A percentile compares a stretch with the other conserved stretches of the same genome.
Conservation (phyloP, 1,140 invertebrate genomes). For the Drosophila nigromelanica region DNA sequence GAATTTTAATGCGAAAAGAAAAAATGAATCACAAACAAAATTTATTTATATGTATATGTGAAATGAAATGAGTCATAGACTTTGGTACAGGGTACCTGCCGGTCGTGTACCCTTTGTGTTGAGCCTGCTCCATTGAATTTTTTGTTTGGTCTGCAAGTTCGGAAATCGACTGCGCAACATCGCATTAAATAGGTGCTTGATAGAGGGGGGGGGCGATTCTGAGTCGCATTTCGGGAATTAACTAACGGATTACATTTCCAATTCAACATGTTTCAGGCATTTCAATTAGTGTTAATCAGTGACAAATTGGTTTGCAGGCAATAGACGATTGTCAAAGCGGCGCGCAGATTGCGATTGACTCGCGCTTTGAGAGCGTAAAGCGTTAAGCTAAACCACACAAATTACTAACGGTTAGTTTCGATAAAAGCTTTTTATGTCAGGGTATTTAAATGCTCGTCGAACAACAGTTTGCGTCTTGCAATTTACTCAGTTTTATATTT, state of each 20-base stretch:
- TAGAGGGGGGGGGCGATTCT: no score
- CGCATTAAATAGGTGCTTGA: background rate
- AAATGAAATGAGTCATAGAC: background rate
- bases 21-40: background rate
- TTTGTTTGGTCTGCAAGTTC: no score
- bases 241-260: conserved; percentile 42
- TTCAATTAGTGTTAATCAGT: conserved; percentile 41
- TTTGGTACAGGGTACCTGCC: conserved; percentile 4
- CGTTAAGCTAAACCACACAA: background rate
- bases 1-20: no score
- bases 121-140: background rate
- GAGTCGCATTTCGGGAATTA: conserved; percentile 22
- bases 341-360: conserved; percentile 5
- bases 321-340: background rate
- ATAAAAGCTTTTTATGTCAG: background rate
- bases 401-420: background rate
- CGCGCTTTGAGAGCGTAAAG: background rate
- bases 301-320: conserved; percentile 36
- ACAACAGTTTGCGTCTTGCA: background rate
- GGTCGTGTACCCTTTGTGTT: background rate
- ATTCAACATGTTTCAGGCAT: conserved; percentile 32
- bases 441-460: background rate
- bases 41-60: background rate
- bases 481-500: background rate
- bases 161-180: conserved; percentile 12